Percentiles rank a stretch among this genome's conserved stretches.
Evolutionary conservation across 2,113 vertebrate genomes (phyloP).

Genomic region (Martes martes): DNA sequence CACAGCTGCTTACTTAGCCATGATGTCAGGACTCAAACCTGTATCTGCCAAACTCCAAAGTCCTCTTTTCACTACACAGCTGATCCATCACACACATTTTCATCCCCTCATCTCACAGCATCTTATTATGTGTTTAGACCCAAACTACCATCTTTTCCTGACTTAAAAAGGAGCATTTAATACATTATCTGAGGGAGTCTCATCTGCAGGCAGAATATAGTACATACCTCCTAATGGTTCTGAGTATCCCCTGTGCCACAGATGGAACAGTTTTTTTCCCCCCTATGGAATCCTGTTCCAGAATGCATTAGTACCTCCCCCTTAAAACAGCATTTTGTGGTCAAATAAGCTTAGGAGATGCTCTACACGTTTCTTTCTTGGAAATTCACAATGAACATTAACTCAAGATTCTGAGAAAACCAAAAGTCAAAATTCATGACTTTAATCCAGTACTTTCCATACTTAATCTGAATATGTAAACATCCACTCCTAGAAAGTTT

Average conservation of each 20-base stretch:
- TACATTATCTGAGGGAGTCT: not conserved
- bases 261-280: not conserved
- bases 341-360: not conserved
- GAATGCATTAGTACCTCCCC: not conserved
- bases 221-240: not conserved
- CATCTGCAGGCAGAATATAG: not conserved
- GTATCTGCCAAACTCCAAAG: not conserved
- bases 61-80: not conserved
- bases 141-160: not conserved
- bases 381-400: not conserved
- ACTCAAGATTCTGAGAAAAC: not conserved
- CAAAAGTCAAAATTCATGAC: not conserved
- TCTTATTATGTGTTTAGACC: not conserved
- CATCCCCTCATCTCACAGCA: not conserved
- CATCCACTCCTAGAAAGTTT: not conserved
- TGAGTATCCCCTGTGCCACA: not conserved
- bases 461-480: not conserved
- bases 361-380: not conserved
- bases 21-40: not conserved
- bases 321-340: not conserved
- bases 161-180: not conserved
- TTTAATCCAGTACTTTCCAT: not conserved
- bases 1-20: not conserved
- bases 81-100: not conserved
- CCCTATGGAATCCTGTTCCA: not conserved